These are phyloP conservation scores for Chymomyza costata DNA, from an alignment of 1,140 invertebrate species.

Conservation along the genomic window DNA sequence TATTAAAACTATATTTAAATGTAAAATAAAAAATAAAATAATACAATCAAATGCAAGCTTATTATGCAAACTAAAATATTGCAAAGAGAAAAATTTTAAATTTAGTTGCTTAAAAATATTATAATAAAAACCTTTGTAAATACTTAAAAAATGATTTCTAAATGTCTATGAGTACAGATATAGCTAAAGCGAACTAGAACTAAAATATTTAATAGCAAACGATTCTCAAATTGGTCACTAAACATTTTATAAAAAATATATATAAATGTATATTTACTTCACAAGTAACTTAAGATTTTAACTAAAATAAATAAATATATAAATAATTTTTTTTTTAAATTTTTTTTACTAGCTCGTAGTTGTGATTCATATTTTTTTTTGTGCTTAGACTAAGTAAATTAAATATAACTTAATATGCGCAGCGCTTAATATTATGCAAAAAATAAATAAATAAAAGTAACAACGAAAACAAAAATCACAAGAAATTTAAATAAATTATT, in stretches of 20 bases:
- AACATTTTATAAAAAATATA: no score
- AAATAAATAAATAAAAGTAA: conserved; percentile 9
- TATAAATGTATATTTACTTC: no score
- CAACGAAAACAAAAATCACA: conserved; percentile 16
- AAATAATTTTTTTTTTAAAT: conserved; percentile 17
- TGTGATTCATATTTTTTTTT: no score
- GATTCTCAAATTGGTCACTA: conserved; percentile 27
- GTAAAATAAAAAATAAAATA: conserved; percentile 1
- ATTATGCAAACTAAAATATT: conserved; percentile 8
- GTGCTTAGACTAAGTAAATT: conserved; percentile 15
- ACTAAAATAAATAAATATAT: conserved; percentile 3
- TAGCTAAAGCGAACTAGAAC: no score
- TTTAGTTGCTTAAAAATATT: no score
- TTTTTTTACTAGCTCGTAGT: conserved; percentile 23
- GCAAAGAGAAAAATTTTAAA: no score
- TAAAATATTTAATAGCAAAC: no score
- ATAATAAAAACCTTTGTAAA: conserved; percentile 20
- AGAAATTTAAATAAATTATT: conserved; percentile 6
- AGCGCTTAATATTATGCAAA: conserved; percentile 15
- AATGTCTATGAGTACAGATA: conserved; percentile 39
- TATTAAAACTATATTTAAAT: not conserved
- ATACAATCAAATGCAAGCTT: conserved; percentile 17
- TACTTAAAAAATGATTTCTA: conserved; percentile 34
- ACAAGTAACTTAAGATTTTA: no score
- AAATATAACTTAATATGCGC: conserved; percentile 16